Percentiles rank a stretch among this genome's conserved stretches.
These are phyloP conservation scores for Elephas maximus DNA, from an alignment of 2,113 vertebrate species.

Conservation along the genomic window DNA sequence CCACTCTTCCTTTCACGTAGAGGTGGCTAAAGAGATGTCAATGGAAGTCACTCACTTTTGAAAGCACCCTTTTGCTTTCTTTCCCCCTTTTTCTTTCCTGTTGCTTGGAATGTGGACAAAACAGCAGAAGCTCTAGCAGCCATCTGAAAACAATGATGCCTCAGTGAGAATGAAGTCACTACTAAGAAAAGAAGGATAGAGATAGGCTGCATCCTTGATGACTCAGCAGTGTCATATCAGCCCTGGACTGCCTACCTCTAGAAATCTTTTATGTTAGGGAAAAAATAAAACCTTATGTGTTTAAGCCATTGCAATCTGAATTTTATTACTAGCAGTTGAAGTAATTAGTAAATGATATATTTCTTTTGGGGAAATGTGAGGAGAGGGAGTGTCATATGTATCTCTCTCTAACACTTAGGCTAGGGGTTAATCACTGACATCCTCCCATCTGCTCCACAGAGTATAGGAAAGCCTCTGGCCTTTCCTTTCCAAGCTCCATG, in stretches of 20 bases:
- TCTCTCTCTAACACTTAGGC: neutral
- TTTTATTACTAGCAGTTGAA: conserved; percentile 10
- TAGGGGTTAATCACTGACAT: neutral
- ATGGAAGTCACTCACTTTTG: neutral
- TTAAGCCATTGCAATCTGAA: neutral
- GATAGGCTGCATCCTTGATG: neutral
- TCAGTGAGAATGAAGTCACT: conserved; percentile 16
- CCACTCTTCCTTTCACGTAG: neutral
- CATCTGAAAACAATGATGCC: conserved; percentile 1
- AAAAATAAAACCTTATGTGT: neutral
- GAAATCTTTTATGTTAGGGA: neutral
- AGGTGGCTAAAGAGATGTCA: neutral
- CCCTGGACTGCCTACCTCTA: neutral
- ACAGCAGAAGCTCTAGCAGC: neutral
- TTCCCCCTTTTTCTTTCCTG: neutral
- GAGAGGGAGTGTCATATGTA: neutral
- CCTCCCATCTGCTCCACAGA: neutral
- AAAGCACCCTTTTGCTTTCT: neutral
- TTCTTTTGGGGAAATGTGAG: neutral
- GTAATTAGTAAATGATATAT: neutral
- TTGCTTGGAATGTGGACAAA: neutral
- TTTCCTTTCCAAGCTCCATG: neutral
- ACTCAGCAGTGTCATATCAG: neutral
- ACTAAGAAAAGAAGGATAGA: neutral
- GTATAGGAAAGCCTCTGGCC: neutral